Conservation (phyloP, 2,113 vertebrate genomes). For the Ophiodon elongatus region DNA sequence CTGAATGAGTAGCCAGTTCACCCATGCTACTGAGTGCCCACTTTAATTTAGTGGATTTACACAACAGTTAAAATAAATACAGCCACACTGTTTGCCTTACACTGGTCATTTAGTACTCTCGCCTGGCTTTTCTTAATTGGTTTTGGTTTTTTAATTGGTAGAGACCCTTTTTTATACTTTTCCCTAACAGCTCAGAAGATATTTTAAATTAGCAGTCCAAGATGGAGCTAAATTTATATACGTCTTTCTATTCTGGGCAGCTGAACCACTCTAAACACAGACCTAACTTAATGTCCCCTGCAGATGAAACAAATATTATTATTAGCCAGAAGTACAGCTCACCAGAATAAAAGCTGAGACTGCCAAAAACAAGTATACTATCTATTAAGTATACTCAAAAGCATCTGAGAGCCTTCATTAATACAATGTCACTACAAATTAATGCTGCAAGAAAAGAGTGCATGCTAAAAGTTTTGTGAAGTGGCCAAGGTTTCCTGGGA, state of each 20-base stretch:
- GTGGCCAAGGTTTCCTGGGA: constrained; percentile 50
- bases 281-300: background rate
- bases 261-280: background rate
- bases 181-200: background rate
- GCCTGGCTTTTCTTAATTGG: constrained; percentile 14
- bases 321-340: background rate
- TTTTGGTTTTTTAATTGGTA: constrained; percentile 16
- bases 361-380: background rate
- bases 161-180: background rate
- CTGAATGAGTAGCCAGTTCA: constrained; percentile 23
- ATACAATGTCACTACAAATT: constrained; percentile 26
- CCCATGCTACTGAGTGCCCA: constrained; percentile 39
- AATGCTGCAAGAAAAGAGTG: constrained; percentile 21
- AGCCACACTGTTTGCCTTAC: constrained; percentile 27
- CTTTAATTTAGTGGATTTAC: constrained; percentile 51
- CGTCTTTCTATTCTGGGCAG: background rate
- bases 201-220: constrained; percentile 31
- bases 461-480: constrained; percentile 34
- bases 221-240: background rate
- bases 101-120: background rate
- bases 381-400: background rate
- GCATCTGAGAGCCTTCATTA: constrained; percentile 15
- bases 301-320: background rate
- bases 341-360: background rate
- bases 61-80: constrained; percentile 42